Evolutionary conservation across 2,888 invertebrate genomes (phyloP).

Genomic region (Lepidochrysops patricia): DNA sequence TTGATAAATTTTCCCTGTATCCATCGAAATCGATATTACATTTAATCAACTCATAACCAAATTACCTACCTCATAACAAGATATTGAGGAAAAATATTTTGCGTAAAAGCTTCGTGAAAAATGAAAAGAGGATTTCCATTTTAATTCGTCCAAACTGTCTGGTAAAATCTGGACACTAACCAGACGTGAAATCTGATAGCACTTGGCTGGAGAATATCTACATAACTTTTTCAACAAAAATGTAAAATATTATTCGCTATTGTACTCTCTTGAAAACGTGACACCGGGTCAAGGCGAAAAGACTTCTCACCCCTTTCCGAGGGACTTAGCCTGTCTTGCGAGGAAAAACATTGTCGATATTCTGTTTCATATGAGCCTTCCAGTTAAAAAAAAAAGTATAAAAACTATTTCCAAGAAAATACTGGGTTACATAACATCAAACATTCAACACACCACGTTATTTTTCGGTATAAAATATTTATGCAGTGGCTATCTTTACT

Average conservation of each 20-base stretch:
- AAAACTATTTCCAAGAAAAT: no score
- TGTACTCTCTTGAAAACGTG: not conserved
- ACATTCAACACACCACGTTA: no score
- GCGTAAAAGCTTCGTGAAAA: not conserved
- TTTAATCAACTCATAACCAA: not conserved
- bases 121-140: not conserved
- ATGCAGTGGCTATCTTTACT: not conserved
- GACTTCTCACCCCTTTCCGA: not conserved
- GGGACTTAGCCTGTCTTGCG: not conserved
- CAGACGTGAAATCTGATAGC: constrained; percentile 3
- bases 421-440: no score
- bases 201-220: not conserved
- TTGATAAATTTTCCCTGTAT: not conserved
- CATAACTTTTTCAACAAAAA: not conserved
- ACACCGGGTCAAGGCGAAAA: not conserved
- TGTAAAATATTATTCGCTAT: not conserved
- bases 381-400: no score
- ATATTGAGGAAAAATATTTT: not conserved
- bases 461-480: no score
- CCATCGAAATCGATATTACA: not conserved
- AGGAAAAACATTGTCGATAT: not conserved
- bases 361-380: not conserved
- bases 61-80: not conserved
- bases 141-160: not conserved
- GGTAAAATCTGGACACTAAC: not conserved